Evolutionary conservation across 2,113 vertebrate species (phyloP).

Genomic region (Misgurnus mizolepis): DNA sequence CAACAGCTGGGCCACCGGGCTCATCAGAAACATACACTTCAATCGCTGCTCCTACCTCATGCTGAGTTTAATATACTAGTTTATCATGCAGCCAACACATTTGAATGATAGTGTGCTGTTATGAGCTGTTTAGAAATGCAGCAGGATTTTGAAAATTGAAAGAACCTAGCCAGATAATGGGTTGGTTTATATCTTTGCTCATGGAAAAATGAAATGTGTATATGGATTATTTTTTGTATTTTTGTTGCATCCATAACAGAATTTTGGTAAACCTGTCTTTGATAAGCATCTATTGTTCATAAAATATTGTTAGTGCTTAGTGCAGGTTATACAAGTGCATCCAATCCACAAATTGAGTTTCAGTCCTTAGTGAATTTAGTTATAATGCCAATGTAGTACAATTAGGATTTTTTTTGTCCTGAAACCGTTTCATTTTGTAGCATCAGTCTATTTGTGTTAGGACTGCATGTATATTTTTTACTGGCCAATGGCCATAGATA

Average conservation of each 20-base stretch:
- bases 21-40: conserved; percentile 13
- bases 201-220: background rate
- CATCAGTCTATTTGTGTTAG: too few species aligned
- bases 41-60: conserved; percentile 11
- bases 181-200: too few species aligned
- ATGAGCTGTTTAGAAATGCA: conserved; percentile 21
- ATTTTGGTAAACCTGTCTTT: conserved; percentile 5
- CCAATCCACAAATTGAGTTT: too few species aligned
- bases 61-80: conserved; percentile 18
- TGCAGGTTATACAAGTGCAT: background rate
- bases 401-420: too few species aligned
- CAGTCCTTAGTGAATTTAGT: too few species aligned
- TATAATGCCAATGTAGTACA: too few species aligned
- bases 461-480: too few species aligned
- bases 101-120: background rate
- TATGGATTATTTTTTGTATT: background rate
- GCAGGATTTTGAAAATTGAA: conserved; percentile 26
- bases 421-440: too few species aligned
- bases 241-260: background rate
- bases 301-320: conserved; percentile 2
- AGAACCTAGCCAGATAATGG: background rate
- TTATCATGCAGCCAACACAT: conserved; percentile 11
- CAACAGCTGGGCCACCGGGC: conserved; percentile 21
- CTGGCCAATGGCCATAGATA: too few species aligned
- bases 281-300: background rate